Base-by-base conservation (phyloP, 2,797 vertebrate genomes). In the Molossus alvarezi region DNA sequence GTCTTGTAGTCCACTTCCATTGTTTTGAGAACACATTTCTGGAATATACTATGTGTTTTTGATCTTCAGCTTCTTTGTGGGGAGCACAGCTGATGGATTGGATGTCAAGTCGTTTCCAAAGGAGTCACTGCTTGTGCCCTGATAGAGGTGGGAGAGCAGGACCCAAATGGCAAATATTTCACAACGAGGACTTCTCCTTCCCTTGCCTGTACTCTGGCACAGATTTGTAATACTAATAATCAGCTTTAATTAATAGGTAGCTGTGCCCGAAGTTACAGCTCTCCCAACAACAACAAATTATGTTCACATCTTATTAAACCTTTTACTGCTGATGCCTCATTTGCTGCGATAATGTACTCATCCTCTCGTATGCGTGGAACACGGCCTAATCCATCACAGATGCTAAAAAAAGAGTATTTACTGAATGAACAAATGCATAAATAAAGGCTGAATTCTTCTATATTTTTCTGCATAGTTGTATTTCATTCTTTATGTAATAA, bases 161-260 rank as follows among this genome's bases (percentile, higher is more conserved):
- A 25, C 58, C 79, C 53, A 96, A 93, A 37, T 27, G n/a, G 51
- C 67, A 94, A 97, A 86, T 20, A 86, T 72, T 90, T 96, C 81
- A 77, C 33, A 95, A 57, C 2, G 1, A 67, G 69, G 57, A 64
- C 57, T 96, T 87, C 37, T 87, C 27, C 72, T 85, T 76, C 58
- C 90, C 79, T 90, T 71, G 60, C 5, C 76, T 93, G 48, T 20
- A 55, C 11, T 88, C 41, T 95, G 65, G 37, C 53, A 95, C 58
- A 90, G 71, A 95, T 85, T 76, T 60, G 51, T 64, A 84, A 76
- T 77, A 73, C 90, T 79, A 96, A 75, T 86, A 93, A 92, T 95
- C 27, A 79, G 57, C 51, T 81, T 95, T 94, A 94, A 71, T 97
- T 96, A 93, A 86, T 92, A 80, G 73, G 23, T 86, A 45, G 11